These are phyloP conservation scores for Apocrypta bakeri DNA, from an alignment of 1,140 invertebrate genomes.

Conservation along the genomic window DNA sequence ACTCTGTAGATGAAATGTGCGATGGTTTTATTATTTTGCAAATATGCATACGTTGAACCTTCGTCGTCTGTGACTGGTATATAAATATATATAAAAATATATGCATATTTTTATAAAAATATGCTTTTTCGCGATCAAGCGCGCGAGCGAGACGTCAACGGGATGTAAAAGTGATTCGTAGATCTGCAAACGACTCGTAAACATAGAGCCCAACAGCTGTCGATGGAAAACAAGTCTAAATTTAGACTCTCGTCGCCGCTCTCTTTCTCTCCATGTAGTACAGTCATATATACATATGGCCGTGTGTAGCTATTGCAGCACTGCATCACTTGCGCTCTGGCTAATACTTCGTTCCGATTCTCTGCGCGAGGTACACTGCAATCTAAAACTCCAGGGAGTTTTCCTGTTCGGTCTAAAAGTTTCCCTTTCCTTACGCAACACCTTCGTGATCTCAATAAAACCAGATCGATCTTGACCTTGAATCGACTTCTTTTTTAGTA, in stretches of 20 bases:
- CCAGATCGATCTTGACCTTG: neutral
- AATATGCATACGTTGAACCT: constrained; percentile 47
- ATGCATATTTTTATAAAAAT: neutral
- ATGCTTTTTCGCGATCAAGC: neutral
- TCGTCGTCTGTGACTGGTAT: no score
- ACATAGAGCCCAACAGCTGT: constrained; percentile 69
- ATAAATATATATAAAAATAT: neutral
- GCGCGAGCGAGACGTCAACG: constrained; percentile 49
- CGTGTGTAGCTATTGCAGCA: neutral
- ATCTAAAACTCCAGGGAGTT: neutral
- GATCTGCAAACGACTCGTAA: constrained; percentile 66
- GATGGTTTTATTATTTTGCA: constrained; percentile 48
- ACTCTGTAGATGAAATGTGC: neutral
- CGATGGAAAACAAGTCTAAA: constrained; percentile 71
- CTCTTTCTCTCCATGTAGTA: neutral
- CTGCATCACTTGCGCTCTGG: neutral
- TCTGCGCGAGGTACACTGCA: neutral
- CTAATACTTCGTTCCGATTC: neutral
- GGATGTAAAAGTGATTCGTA: constrained; percentile 66
- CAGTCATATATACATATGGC: neutral
- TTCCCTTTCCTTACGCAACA: neutral
- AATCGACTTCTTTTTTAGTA: neutral
- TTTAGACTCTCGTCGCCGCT: constrained; percentile 59
- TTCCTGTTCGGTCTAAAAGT: neutral
- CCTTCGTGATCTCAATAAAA: neutral